Conservation (phyloP, 1,140 invertebrate genomes). For the honey bee (Apis mellifera) region Amel_HAv3.1 CM009931.2:2150501-2151000, state of each 20-base stretch:
- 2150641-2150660: slow-evolving; percentile 72
- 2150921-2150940: not conserved
- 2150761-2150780: slow-evolving; percentile 40
- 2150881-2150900: not conserved
- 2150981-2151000: not conserved
- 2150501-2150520: slow-evolving; percentile 77
- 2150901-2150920: not conserved
- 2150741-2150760: slow-evolving; percentile 60
- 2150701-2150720: not conserved
- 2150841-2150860: not conserved
- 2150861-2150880: slow-evolving; percentile 42
- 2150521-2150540: slow-evolving; percentile 75
- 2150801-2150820: slow-evolving; percentile 26
- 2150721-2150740: slow-evolving; percentile 45
- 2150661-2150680: slow-evolving; percentile 30
- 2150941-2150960: not conserved
- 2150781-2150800: not conserved
- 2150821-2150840: slow-evolving; percentile 18
- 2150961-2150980: not conserved
- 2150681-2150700: slow-evolving; percentile 15
- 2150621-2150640: slow-evolving; percentile 72
- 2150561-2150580: slow-evolving; percentile 70
- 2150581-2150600: slow-evolving; percentile 47
- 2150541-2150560: slow-evolving; percentile 73
- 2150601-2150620: slow-evolving; percentile 48